Percentiles rank a stretch among this genome's conserved stretches.
Conservation (phyloP, 1,140 invertebrate genomes). For the Sitodiplosis mosellana region DNA sequence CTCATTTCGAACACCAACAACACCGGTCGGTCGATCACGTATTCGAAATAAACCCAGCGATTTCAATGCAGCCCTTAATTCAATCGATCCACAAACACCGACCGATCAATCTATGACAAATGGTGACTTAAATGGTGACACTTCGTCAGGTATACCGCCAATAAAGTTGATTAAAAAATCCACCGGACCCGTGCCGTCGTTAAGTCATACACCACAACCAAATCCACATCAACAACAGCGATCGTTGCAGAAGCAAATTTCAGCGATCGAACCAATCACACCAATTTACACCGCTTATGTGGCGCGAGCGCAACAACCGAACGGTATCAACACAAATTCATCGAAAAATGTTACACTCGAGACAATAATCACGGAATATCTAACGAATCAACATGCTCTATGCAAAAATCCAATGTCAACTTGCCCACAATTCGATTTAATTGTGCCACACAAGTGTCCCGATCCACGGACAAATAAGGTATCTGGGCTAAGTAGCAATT, state of each 20-base stretch:
- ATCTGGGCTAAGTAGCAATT: conserved; percentile 46
- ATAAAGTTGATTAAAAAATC: conserved; percentile 12
- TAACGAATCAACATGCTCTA: conserved; percentile 86
- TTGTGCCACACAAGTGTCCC: conserved; percentile 81
- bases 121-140: neutral
- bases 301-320: conserved; percentile 4
- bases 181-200: neutral
- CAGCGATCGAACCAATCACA: conserved; percentile 9
- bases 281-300: no score
- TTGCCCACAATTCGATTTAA: conserved; percentile 77
- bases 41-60: neutral
- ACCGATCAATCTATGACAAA: neutral
- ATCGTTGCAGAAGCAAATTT: conserved; percentile 51
- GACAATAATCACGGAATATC: conserved; percentile 87
- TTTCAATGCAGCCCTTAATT: conserved; percentile 6
- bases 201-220: conserved; percentile 11
- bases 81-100: conserved; percentile 10
- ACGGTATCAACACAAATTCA: conserved; percentile 3
- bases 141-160: conserved; percentile 10
- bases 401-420: conserved; percentile 86
- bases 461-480: conserved; percentile 59
- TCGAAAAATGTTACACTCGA: conserved; percentile 52
- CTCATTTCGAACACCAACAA: conserved; percentile 5
- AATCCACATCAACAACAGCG: conserved; percentile 21
- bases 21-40: neutral